These are phyloP conservation scores for Leptoteleia sp. DNA, from an alignment of 1,140 invertebrate species.

Conservation along the genomic window DNA sequence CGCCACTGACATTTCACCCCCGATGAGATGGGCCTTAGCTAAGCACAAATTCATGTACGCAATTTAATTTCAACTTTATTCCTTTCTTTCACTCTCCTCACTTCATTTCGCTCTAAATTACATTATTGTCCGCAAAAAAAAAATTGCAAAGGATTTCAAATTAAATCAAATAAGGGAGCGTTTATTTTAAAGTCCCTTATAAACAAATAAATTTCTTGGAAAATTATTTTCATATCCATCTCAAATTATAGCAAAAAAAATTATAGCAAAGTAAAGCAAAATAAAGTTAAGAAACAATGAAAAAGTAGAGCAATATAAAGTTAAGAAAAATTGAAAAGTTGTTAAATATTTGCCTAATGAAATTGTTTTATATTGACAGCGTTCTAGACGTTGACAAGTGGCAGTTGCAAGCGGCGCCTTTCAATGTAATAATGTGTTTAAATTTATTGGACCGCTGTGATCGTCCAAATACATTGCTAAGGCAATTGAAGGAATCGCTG, in stretches of 20 bases:
- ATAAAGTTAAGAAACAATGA: no score
- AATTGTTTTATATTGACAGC: conserved; percentile 81
- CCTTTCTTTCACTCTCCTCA: conserved; percentile 1
- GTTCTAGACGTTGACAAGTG: conserved; percentile 89
- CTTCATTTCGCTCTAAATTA: not conserved
- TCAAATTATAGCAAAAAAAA: no score
- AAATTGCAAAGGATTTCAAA: no score
- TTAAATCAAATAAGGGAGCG: no score
- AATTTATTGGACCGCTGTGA: conserved; percentile 96
- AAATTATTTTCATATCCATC: no score
- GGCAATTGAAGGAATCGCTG: conserved; percentile 85
- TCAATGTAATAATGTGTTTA: conserved; percentile 91
- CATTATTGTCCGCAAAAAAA: no score
- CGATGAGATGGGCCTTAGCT: conserved; percentile 88
- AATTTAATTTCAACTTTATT: conserved; percentile 26
- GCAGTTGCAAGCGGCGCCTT: conserved; percentile 83
- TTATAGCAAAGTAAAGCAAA: no score
- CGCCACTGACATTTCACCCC: conserved; percentile 92
- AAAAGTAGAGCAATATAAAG: no score
- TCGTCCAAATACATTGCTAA: conserved; percentile 87
- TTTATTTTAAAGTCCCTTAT: no score
- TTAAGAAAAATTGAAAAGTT: no score
- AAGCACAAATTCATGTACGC: conserved; percentile 89
- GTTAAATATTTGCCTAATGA: no score
- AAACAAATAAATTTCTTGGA: no score